Evolutionary conservation across 2,888 invertebrate genomes (phyloP).

Genomic region (Clitarchus hookeri): DNA sequence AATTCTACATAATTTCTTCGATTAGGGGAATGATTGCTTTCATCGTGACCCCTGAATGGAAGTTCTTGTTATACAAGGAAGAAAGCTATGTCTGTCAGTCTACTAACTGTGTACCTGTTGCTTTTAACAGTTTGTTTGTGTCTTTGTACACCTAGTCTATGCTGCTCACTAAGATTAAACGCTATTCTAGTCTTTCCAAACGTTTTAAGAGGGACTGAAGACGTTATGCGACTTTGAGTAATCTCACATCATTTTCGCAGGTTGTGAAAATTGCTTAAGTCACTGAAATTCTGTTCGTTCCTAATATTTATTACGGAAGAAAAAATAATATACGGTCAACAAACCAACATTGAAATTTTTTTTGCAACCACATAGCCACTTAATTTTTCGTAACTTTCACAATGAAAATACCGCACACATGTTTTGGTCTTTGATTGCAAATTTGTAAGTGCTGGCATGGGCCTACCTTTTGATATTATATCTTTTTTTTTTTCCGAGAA

Average conservation of each 20-base stretch:
- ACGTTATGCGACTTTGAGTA: constrained; percentile 20
- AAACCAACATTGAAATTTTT: constrained; percentile 22
- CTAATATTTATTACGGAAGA: constrained; percentile 18
- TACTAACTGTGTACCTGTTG: constrained; percentile 29
- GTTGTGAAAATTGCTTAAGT: constrained; percentile 30
- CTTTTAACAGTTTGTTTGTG: constrained; percentile 22
- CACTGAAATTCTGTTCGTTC: not conserved
- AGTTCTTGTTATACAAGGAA: constrained; percentile 26
- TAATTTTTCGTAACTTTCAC: constrained; percentile 11
- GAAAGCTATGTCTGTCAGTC: constrained; percentile 25
- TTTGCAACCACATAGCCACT: constrained; percentile 26
- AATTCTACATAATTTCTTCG: constrained; percentile 38
- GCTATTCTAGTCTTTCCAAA: constrained; percentile 31
- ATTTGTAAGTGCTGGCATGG: too few relatives aligned
- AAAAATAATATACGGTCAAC: constrained; percentile 28
- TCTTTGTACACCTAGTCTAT: not conserved
- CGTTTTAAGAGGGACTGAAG: not conserved
- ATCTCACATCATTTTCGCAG: constrained; percentile 22
- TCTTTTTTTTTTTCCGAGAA: too few relatives aligned
- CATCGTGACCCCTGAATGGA: constrained; percentile 27
- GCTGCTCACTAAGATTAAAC: constrained; percentile 18
- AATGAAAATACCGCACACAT: not conserved
- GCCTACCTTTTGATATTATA: too few relatives aligned
- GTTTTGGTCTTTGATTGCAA: not conserved
- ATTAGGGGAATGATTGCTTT: constrained; percentile 12